Evolutionary conservation across 2,113 vertebrate species (phyloP).

Genomic region (Spea multiplicata): DNA sequence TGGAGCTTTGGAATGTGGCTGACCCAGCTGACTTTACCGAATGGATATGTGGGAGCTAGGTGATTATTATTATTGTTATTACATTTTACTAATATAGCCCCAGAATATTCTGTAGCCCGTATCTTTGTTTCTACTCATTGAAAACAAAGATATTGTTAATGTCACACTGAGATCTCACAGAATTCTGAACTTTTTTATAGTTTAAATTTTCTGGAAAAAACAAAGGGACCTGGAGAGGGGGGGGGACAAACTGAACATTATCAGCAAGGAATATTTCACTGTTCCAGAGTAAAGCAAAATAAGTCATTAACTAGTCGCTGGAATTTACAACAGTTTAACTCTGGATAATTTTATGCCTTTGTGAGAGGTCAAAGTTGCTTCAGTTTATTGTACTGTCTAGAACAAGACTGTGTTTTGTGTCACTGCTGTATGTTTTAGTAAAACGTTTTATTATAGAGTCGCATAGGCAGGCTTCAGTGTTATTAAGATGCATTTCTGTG

Average conservation of each 20-base stretch:
- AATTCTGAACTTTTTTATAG: not conserved
- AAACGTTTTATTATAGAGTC: conserved; percentile 50
- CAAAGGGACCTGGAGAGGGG: not conserved
- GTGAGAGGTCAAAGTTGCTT: conserved; percentile 37
- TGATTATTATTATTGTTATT: too few relatives aligned
- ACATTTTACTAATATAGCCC: too few relatives aligned
- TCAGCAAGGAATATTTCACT: not conserved
- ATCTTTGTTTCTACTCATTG: too few relatives aligned
- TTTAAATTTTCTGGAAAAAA: conserved; percentile 2
- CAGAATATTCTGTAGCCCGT: too few relatives aligned
- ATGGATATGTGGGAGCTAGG: too few relatives aligned
- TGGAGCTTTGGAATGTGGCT: too few relatives aligned
- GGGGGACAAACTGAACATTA: not conserved
- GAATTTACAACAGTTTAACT: conserved; percentile 20
- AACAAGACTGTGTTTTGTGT: conserved; percentile 41
- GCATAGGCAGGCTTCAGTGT: conserved; percentile 42
- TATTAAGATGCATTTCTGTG: conserved; percentile 20
- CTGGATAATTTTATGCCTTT: conserved; percentile 20
- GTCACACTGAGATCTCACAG: not conserved
- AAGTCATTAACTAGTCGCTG: conserved; percentile 12
- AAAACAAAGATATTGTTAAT: not conserved
- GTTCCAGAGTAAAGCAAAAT: not conserved
- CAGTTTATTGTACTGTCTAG: not conserved
- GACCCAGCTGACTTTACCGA: too few relatives aligned
- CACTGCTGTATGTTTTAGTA: conserved; percentile 43